Conservation (phyloP, 2,888 invertebrate species). For the Drosophila colorata region DNA sequence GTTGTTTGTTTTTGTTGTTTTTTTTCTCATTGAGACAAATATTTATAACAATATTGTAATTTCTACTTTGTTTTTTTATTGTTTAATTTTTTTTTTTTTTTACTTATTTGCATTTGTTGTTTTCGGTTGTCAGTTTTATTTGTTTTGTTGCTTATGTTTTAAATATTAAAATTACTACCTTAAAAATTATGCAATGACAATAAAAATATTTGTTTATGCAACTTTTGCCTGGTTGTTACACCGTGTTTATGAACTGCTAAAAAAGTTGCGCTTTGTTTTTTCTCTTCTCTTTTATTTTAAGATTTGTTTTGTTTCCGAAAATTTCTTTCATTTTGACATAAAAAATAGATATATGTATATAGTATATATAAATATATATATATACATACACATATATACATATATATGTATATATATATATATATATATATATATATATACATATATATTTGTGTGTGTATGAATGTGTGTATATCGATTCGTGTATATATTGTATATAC, state of each 20-base stretch:
- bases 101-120: slow-evolving; percentile 37
- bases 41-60: slow-evolving; percentile 80
- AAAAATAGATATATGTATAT: slow-evolving; percentile 63
- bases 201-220: slow-evolving; percentile 69
- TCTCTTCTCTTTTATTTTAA: slow-evolving; percentile 2
- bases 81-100: slow-evolving; percentile 19
- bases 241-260: slow-evolving; percentile 40
- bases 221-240: slow-evolving; percentile 25
- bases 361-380: slow-evolving; percentile 11
- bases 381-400: slow-evolving; percentile 9
- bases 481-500: slow-evolving; percentile 29
- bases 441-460: slow-evolving; percentile 17
- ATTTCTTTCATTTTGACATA: slow-evolving; percentile 61
- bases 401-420: slow-evolving; percentile 33
- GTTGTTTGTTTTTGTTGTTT: slow-evolving; percentile 50
- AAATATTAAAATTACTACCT: slow-evolving; percentile 78
- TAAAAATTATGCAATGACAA: slow-evolving; percentile 80
- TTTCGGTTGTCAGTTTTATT: slow-evolving; percentile 48
- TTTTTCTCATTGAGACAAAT: slow-evolving; percentile 79
- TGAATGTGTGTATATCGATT: slow-evolving; percentile 28
- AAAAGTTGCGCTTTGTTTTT: slow-evolving; percentile 32
- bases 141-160: slow-evolving; percentile 68
- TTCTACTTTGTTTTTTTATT: slow-evolving; percentile 60
- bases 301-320: slow-evolving; percentile 29
- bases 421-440: slow-evolving; percentile 42